Conservation (phyloP, 2,888 invertebrate species). For the Sarcophaga subvicina region DNA sequence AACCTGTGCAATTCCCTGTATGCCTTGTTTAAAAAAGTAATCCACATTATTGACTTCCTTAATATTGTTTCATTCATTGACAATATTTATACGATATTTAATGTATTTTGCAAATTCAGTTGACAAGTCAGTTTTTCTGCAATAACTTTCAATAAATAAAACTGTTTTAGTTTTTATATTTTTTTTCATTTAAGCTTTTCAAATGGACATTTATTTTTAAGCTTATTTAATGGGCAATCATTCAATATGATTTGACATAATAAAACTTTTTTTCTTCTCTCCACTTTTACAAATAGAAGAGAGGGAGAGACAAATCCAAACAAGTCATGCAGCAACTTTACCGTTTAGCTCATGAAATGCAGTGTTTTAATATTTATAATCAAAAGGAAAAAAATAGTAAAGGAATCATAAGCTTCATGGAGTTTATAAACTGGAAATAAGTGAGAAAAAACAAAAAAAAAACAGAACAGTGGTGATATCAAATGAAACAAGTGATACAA, state of each 20-base stretch:
- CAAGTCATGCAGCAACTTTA: slow-evolving; percentile 62
- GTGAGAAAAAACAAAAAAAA: slow-evolving; percentile 37
- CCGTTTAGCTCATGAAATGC: background rate
- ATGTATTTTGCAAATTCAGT: slow-evolving; percentile 41
- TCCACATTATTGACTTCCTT: too few species aligned
- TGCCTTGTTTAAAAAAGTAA: too few species aligned
- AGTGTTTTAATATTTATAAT: background rate
- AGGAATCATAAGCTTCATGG: slow-evolving; percentile 1
- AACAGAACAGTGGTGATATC: background rate
- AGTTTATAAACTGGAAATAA: slow-evolving; percentile 42
- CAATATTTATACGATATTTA: slow-evolving; percentile 28
- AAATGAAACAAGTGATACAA: too few species aligned
- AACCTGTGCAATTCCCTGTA: too few species aligned
- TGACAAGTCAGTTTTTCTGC: slow-evolving; percentile 47
- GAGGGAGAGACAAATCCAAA: slow-evolving; percentile 14
- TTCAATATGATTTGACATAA: slow-evolving; percentile 72
- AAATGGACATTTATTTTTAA: slow-evolving; percentile 45
- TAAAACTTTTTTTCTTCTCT: slow-evolving; percentile 34
- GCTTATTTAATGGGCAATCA: slow-evolving; percentile 70
- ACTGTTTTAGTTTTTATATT: background rate
- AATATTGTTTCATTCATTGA: background rate
- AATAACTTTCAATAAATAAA: slow-evolving; percentile 17
- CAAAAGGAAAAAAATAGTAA: slow-evolving; percentile 1
- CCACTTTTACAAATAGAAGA: slow-evolving; percentile 43
- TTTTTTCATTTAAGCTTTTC: slow-evolving; percentile 21